A percentile compares a stretch with the other conserved stretches of the same genome.
phyloP scores from a whole-genome alignment of 2,888 invertebrate species.

The Notodonta ziczac region DNA sequence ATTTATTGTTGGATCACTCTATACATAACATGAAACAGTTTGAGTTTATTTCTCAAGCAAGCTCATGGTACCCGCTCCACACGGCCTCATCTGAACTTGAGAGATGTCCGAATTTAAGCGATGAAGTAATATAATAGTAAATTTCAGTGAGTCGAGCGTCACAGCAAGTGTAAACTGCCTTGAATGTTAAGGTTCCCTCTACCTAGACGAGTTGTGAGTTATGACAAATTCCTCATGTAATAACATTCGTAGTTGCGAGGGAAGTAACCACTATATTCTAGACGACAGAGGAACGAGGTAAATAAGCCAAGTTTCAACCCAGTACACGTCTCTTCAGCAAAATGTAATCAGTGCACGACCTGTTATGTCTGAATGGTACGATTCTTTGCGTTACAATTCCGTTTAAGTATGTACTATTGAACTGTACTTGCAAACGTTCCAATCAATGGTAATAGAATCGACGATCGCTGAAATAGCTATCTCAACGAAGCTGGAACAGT shows the following conservation, averaged over 20 bases:
- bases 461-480: neutral
- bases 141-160: too few relatives aligned
- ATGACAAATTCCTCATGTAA: too few relatives aligned
- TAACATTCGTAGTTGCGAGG: neutral
- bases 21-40: too few relatives aligned
- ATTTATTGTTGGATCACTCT: too few relatives aligned
- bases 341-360: neutral
- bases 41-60: too few relatives aligned
- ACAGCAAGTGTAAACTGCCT: too few relatives aligned
- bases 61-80: too few relatives aligned
- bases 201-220: too few relatives aligned
- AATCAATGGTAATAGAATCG: constrained; percentile 2
- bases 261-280: neutral
- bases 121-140: too few relatives aligned
- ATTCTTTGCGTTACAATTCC: neutral
- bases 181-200: too few relatives aligned
- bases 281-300: neutral
- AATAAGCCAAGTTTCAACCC: neutral
- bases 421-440: neutral
- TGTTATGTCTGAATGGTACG: neutral
- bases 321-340: neutral
- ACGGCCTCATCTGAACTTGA: too few relatives aligned
- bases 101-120: too few relatives aligned
- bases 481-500: neutral
- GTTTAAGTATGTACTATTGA: neutral